Conservation (phyloP, 2,113 vertebrate genomes). For the Sylvietta virens region DNA sequence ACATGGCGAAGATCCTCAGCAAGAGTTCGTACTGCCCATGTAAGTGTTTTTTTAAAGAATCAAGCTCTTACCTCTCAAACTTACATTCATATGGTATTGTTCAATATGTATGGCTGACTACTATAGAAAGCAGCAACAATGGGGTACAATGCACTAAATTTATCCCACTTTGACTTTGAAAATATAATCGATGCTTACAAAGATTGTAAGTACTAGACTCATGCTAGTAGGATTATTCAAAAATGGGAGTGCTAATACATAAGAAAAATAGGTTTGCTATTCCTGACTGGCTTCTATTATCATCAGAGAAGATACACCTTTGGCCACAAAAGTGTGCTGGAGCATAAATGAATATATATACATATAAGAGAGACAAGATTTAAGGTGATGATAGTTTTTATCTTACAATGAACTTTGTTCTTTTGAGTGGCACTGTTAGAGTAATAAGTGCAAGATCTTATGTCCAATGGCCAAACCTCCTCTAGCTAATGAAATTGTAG, state of each 20-base stretch:
- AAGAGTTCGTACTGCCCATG: slow-evolving; percentile 60
- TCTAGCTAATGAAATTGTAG: background rate
- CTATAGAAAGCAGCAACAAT: slow-evolving; percentile 65
- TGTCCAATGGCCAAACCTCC: background rate
- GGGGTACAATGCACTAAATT: slow-evolving; percentile 74
- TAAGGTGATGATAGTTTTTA: background rate
- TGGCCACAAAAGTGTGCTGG: slow-evolving; percentile 49
- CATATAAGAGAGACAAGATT: slow-evolving; percentile 14
- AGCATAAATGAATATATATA: slow-evolving; percentile 23
- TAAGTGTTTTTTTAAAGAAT: slow-evolving; percentile 71
- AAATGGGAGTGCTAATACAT: slow-evolving; percentile 71
- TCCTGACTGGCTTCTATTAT: slow-evolving; percentile 68
- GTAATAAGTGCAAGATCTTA: background rate
- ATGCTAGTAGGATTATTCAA: slow-evolving; percentile 71
- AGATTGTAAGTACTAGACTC: slow-evolving; percentile 77
- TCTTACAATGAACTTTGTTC: background rate
- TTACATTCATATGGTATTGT: slow-evolving; percentile 71
- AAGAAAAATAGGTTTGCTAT: slow-evolving; percentile 71
- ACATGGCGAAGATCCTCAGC: slow-evolving; percentile 59
- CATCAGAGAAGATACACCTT: slow-evolving; percentile 65
- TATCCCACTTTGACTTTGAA: slow-evolving; percentile 76
- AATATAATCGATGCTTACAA: slow-evolving; percentile 74
- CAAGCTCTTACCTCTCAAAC: slow-evolving; percentile 74
- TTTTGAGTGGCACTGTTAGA: background rate
- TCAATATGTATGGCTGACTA: slow-evolving; percentile 69